Evolutionary conservation across 2,797 vertebrate species (phyloP), one percentile per base, ranked within the genome.

Genomic region (Macropus fuliginosus): DNA sequence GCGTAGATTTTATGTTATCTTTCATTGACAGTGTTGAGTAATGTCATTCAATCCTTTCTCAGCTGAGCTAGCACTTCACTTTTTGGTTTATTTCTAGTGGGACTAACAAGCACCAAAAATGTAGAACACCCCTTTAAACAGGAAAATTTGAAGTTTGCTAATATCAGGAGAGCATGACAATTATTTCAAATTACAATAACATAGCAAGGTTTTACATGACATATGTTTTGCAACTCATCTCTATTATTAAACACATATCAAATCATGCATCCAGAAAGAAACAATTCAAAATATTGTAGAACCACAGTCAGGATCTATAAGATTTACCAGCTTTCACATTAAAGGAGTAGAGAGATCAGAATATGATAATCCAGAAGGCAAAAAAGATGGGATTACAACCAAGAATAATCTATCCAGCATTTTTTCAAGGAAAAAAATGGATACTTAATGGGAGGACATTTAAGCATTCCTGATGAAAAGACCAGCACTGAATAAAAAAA

Each of bases 11-110:
- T 0, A 90, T 55, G 91, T 94, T 50, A 93, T 91, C 21, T 55
- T 93, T 93, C 56, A 94, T 50, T 87, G 40, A 50, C 40, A 50
- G 21, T 46, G 8, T 50, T 46, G 40, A 46, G 2, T 50, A 87
- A 87, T 12, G 21, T 46, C 74, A 87, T 87, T 50, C 74, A 87
- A 31, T 93, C 94, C 91, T 95, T 6, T 14, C 95, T 97, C 56
- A 87, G 91, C 28, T 90, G 96, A 94, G 46, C 96, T 89, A 90
- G 55, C 66, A 95, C 96, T 97, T 87, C 98, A 96, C 62, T 93
- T 40, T 91, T 97, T 96, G 81, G 56, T 97, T 59, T 95, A 24
- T 56, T 98, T 97, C 74, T 96, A 92, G 95, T 96, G 66, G 97
- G 92, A 93, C 57, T 96, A 97, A 96, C 57, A 94, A 94, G 54